Evolutionary conservation across 2,797 vertebrate genomes (phyloP).

Genomic region (Sternotherus odoratus): DNA sequence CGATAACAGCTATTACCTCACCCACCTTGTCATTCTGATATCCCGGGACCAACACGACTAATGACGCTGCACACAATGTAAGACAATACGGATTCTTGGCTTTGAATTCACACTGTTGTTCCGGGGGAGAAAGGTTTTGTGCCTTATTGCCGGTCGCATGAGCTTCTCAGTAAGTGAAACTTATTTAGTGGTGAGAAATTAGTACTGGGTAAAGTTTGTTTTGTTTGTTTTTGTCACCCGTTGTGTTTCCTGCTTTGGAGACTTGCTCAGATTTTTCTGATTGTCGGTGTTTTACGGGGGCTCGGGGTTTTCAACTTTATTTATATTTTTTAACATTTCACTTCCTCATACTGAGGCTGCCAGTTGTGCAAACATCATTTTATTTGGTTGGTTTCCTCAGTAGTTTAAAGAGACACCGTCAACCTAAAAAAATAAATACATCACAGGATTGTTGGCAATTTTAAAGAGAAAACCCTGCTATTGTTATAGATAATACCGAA

Average conservation of each 20-base stretch:
- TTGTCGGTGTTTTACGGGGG: conserved; percentile 63
- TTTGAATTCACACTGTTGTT: neutral
- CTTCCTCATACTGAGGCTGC: conserved; percentile 66
- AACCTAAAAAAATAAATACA: neutral
- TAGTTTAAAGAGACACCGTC: conserved; percentile 41
- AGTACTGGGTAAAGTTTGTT: conserved; percentile 52
- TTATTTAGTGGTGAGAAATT: conserved; percentile 39
- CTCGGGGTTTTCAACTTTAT: neutral
- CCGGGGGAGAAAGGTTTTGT: neutral
- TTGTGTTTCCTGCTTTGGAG: conserved; percentile 69
- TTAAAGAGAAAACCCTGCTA: neutral
- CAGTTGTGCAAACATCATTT: conserved; percentile 51
- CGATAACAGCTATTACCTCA: neutral
- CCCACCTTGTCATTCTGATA: neutral
- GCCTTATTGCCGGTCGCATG: neutral
- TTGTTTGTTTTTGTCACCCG: conserved; percentile 72
- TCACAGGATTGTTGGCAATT: neutral
- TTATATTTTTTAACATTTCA: conserved; percentile 61
- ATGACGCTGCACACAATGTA: neutral
- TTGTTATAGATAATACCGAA: neutral
- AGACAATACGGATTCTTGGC: neutral
- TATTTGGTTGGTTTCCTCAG: conserved; percentile 72
- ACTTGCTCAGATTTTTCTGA: conserved; percentile 58
- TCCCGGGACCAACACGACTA: neutral
- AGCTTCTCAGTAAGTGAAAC: neutral